These are phyloP conservation scores for Chloroceryle aenea DNA, from an alignment of 2,113 vertebrate species.

Conservation along the genomic window DNA sequence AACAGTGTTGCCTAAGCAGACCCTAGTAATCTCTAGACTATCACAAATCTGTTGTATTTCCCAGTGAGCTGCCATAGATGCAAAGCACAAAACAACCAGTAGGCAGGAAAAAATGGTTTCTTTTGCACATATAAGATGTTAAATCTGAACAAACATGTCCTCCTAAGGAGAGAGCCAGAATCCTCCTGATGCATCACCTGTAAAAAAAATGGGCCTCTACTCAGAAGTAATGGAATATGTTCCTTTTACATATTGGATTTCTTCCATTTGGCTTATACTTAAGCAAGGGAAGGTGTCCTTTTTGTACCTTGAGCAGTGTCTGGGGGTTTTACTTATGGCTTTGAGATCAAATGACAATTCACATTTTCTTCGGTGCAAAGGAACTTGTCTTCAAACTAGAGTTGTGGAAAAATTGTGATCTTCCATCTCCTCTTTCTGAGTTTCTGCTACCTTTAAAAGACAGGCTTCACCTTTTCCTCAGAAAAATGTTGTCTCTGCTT, in stretches of 20 bases:
- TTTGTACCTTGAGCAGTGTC: background rate
- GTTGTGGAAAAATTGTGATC: background rate
- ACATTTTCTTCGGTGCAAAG: background rate
- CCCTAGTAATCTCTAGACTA: background rate
- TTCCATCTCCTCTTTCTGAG: background rate
- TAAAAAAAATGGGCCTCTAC: background rate
- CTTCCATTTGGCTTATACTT: background rate
- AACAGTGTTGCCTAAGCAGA: background rate
- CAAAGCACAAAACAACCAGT: background rate
- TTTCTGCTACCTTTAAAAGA: background rate
- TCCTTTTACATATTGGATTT: background rate
- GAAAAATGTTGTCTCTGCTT: background rate
- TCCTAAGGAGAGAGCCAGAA: constrained; percentile 7
- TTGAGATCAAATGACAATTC: background rate
- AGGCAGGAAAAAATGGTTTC: background rate
- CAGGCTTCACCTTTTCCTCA: background rate
- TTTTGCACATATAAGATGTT: background rate
- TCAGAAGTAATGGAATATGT: background rate
- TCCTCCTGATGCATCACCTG: background rate
- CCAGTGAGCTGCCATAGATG: background rate
- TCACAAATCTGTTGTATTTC: background rate
- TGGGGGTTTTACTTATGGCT: background rate
- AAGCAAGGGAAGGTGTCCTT: background rate
- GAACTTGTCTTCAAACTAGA: background rate
- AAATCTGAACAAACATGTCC: background rate